These are phyloP conservation scores for Drosophila bocki DNA, from an alignment of 1,140 invertebrate species.

Conservation along the genomic window DNA sequence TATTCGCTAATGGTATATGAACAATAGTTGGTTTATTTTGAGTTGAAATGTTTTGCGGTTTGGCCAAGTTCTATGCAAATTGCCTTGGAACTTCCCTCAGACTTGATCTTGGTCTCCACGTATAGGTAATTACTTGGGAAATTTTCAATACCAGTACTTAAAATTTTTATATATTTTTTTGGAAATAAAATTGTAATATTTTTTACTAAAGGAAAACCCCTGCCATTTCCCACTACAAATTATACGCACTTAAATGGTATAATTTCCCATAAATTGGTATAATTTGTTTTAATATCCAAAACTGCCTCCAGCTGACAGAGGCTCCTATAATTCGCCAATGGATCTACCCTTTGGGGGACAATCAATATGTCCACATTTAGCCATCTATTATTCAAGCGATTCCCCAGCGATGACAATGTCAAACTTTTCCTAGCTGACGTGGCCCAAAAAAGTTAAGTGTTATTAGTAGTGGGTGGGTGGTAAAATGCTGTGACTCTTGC, in stretches of 20 bases:
- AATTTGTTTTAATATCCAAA: background rate
- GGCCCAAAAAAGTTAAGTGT: constrained; percentile 22
- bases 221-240: background rate
- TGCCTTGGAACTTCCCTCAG: constrained; percentile 13
- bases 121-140: background rate
- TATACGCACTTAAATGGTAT: background rate
- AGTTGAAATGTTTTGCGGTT: constrained; percentile 8
- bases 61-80: constrained; percentile 4
- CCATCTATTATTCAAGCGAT: constrained; percentile 31
- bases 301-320: background rate
- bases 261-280: constrained; percentile 8
- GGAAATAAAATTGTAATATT: background rate
- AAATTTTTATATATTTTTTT: background rate
- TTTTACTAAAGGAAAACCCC: background rate
- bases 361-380: constrained; percentile 12
- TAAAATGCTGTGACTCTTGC: background rate
- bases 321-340: background rate
- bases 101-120: background rate
- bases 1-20: background rate
- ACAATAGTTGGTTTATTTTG: background rate
- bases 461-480: constrained; percentile 6
- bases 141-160: background rate
- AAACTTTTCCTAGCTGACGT: constrained; percentile 39
- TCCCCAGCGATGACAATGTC: constrained; percentile 20
- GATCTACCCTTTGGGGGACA: background rate